These are phyloP conservation scores for Drosophila chauvacae DNA, from an alignment of 1,140 invertebrate species.

Conservation along the genomic window DNA sequence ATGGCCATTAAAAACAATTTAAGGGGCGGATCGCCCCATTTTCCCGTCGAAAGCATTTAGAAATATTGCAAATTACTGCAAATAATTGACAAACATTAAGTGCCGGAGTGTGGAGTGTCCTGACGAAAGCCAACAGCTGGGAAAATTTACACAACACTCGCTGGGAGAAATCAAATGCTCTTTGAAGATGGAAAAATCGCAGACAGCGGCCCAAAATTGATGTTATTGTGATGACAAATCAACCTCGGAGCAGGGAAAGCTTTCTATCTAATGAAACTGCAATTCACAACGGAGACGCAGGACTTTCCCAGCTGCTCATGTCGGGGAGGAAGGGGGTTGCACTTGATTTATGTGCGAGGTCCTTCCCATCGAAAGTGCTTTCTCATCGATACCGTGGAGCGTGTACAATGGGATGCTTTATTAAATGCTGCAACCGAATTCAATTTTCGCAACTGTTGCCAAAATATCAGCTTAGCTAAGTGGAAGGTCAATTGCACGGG, in stretches of 20 bases:
- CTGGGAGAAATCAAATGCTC: slow-evolving; percentile 47
- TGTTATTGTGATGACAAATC: slow-evolving; percentile 57
- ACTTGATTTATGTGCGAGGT: slow-evolving; percentile 67
- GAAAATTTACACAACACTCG: slow-evolving; percentile 45
- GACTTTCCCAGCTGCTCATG: slow-evolving; percentile 13
- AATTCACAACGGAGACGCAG: slow-evolving; percentile 34
- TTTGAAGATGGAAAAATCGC: slow-evolving; percentile 35
- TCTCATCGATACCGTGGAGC: slow-evolving; percentile 61
- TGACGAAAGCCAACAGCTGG: slow-evolving; percentile 46
- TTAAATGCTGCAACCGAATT: slow-evolving; percentile 68
- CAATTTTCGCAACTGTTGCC: slow-evolving; percentile 79
- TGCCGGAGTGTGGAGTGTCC: slow-evolving; percentile 19
- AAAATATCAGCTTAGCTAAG: slow-evolving; percentile 58
- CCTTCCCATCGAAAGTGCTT: slow-evolving; percentile 58
- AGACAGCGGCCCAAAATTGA: slow-evolving; percentile 39
- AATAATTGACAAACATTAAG: slow-evolving; percentile 82
- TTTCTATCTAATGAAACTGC: slow-evolving; percentile 76
- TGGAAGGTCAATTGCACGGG: slow-evolving; percentile 13
- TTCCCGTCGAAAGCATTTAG: slow-evolving; percentile 65
- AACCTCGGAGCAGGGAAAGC: slow-evolving; percentile 58
- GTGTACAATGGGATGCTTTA: slow-evolving; percentile 51
- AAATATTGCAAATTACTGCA: slow-evolving; percentile 83
- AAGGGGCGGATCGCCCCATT: slow-evolving; percentile 57
- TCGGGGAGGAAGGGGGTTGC: slow-evolving; percentile 42
- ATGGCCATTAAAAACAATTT: slow-evolving; percentile 83